A percentile compares a stretch with the other conserved stretches of the same genome.
These are phyloP conservation scores for Paralinhomoeus sp. DNA, from an alignment of 2,888 invertebrate genomes.

Conservation along the genomic window DNA sequence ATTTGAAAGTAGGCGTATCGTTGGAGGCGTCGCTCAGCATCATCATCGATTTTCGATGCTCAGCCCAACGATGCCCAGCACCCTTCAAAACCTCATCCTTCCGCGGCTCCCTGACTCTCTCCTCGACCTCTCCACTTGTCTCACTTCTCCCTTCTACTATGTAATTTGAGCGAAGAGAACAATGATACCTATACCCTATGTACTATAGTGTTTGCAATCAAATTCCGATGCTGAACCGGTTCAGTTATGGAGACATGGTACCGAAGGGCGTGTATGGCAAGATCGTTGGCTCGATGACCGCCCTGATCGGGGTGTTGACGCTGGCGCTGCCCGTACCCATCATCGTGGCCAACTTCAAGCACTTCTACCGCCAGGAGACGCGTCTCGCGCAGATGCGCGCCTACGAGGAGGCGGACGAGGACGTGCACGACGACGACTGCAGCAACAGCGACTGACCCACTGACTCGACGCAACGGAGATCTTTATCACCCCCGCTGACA, in stretches of 20 bases:
- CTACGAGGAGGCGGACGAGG: not conserved
- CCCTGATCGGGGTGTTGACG: not conserved
- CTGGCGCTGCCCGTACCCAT: slow-evolving; percentile 1
- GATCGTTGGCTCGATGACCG: not conserved
- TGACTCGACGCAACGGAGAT: too few species aligned
- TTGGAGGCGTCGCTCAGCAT: too few species aligned
- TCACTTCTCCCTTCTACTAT: not conserved
- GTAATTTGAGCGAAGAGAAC: not conserved
- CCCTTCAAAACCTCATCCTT: too few species aligned
- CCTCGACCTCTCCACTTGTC: not conserved
- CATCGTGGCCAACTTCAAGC: slow-evolving; percentile 29
- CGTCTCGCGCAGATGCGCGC: slow-evolving; percentile 14
- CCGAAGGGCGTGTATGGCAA: slow-evolving; percentile 8
- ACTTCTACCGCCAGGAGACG: slow-evolving; percentile 28
- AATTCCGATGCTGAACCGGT: slow-evolving; percentile 2
- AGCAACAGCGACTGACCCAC: too few species aligned
- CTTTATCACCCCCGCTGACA: too few species aligned
- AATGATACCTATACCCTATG: not conserved
- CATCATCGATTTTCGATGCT: too few species aligned
- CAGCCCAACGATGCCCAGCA: too few species aligned
- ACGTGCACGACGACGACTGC: too few species aligned
- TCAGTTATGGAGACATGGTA: slow-evolving; percentile 5
- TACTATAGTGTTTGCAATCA: not conserved
- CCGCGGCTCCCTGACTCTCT: too few species aligned
- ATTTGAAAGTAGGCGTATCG: too few species aligned